These are phyloP conservation scores for Virgularia gustaviana DNA, from an alignment of 92 coral and sea anemone genomes.

Conservation along the genomic window DNA sequence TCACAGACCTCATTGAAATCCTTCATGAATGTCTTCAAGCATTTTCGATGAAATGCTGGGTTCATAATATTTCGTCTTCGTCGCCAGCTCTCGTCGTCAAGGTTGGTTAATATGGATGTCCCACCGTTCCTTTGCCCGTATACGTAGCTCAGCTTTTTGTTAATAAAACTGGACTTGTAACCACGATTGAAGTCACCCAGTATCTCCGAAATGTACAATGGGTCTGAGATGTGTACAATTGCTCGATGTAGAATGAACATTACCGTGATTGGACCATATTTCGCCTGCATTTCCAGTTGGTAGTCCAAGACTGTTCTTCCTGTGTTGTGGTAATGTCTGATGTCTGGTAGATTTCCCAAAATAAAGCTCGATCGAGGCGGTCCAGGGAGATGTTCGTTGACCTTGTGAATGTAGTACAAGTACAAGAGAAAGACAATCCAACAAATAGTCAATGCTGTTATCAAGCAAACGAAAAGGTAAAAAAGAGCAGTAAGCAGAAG, in stretches of 20 bases:
- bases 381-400: constrained; percentile 62
- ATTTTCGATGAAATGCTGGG: constrained; percentile 82
- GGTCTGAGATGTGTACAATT: constrained; percentile 31
- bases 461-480: too few species aligned
- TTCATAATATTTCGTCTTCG: constrained; percentile 63
- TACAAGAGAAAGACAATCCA: constrained; percentile 8
- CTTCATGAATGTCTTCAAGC: constrained; percentile 63
- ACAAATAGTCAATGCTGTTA: too few species aligned
- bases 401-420: constrained; percentile 22
- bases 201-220: constrained; percentile 18
- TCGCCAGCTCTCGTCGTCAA: constrained; percentile 60
- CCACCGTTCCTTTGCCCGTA: constrained; percentile 55
- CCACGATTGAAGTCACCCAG: neutral
- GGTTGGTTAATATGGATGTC: constrained; percentile 53
- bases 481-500: too few species aligned
- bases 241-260: constrained; percentile 48
- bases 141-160: constrained; percentile 28
- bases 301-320: constrained; percentile 1
- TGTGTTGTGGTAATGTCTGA: neutral
- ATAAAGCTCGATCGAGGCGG: constrained; percentile 56
- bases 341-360: constrained; percentile 46
- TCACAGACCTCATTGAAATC: constrained; percentile 67
- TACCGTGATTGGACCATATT: constrained; percentile 62
- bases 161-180: neutral
- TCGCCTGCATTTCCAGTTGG: constrained; percentile 25